Evolutionary conservation across 2,797 vertebrate genomes (phyloP), one percentile per base, ranked within the genome.

Genomic region (Fistularia tabacaria): DNA sequence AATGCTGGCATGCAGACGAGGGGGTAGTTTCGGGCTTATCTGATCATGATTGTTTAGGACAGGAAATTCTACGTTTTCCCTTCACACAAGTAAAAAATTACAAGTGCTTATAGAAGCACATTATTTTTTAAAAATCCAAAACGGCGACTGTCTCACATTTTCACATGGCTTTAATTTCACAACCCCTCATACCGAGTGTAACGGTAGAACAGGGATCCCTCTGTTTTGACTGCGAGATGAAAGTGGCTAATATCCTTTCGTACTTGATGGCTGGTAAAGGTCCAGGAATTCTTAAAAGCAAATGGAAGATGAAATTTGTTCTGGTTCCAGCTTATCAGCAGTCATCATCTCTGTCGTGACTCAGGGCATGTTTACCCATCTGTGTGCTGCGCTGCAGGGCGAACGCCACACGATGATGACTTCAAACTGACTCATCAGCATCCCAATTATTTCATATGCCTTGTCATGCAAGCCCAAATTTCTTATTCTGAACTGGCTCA

Each of bases 291-390:
- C 10, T 37, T 49, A 49, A 57, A 8, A 25, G 9, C 0, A 39
- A 46, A 63, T 51, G 46, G 47, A 45, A 36, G 4, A 10, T 59
- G 53, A 56, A 56, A 9, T 40, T 57, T 1, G 1, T 38, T 70
- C 58, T 64, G 46, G 40, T 49, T 68, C 39, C 6, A 54, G 38
- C 36, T 62, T 60, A 66, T 52, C 15, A 0, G 15, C 13, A 38
- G 60, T 56, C 12, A 44, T 60, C 46, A 15, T 59, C 43, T 51
- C 46, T 46, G 46, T 52, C 57, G 44, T 64, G 64, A 82, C 63
- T 85, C 73, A 66, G 37, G 49, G 49, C 44, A 62, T 54, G 39
- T 65, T 52, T 59, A 57, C 54, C 57, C 57, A 38, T 62, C 57
- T 62, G 54, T 52, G 52, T 15, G 40, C 10, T 46, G 54, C 7